These are phyloP conservation scores for Perccottus glenii DNA, from an alignment of 2,113 vertebrate genomes.

Conservation along the genomic window DNA sequence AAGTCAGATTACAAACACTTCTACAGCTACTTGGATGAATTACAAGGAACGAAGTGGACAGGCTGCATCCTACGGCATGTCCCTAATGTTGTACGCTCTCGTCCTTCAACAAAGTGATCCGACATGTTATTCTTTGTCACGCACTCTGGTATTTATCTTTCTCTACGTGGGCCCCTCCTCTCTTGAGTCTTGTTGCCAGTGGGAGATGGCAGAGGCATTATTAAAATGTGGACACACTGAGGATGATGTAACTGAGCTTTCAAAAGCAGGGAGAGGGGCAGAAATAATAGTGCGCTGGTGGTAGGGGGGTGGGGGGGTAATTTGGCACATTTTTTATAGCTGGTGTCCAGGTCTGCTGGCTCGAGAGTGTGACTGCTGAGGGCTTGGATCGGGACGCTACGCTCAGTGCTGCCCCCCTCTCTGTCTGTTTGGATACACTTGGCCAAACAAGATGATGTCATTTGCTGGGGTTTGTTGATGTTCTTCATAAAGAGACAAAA, in stretches of 20 bases:
- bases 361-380: conserved; percentile 63
- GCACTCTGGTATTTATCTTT: conserved; percentile 41
- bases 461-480: conserved; percentile 66
- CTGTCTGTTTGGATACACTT: conserved; percentile 65
- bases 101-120: conserved; percentile 31
- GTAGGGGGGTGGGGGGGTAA: conserved; percentile 20
- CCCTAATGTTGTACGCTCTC: conserved; percentile 34
- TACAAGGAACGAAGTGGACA: conserved; percentile 38
- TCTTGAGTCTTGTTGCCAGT: conserved; percentile 34
- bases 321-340: conserved; percentile 63
- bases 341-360: conserved; percentile 74
- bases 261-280: conserved; percentile 58
- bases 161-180: neutral
- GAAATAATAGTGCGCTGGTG: conserved; percentile 57
- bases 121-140: conserved; percentile 38
- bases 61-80: conserved; percentile 46
- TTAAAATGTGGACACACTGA: conserved; percentile 71
- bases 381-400: conserved; percentile 67
- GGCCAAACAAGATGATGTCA: conserved; percentile 68
- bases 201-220: conserved; percentile 65
- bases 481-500: conserved; percentile 68
- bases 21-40: conserved; percentile 54
- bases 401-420: conserved; percentile 57
- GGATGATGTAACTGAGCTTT: conserved; percentile 72
- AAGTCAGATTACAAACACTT: conserved; percentile 69